phyloP scores from a whole-genome alignment of 2,113 vertebrate genomes.

The Seriola dumerili region DNA sequence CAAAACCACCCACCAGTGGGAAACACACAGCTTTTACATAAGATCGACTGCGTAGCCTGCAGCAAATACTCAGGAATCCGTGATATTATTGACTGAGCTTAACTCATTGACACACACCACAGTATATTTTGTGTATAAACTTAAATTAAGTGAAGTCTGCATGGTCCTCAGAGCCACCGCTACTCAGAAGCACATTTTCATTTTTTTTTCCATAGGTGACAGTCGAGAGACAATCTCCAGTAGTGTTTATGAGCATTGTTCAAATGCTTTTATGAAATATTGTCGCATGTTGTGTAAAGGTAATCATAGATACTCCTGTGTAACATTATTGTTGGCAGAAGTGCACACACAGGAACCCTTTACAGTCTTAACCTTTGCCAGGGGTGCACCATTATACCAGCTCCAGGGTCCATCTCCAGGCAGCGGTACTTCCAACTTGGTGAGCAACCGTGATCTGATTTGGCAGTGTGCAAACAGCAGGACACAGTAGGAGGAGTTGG shows the following conservation, averaged over 20 bases:
- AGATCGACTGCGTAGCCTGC: conserved; percentile 18
- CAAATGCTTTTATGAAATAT: not conserved
- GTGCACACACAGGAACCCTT: not conserved
- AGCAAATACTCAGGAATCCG: not conserved
- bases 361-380: not conserved
- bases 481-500: no score
- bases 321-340: not conserved
- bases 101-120: not conserved
- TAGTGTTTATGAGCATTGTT: no score
- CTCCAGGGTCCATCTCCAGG: not conserved
- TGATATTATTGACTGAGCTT: conserved; percentile 18
- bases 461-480: no score
- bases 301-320: not conserved
- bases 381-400: not conserved
- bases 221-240: not conserved
- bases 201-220: not conserved
- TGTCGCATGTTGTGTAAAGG: not conserved
- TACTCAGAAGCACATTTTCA: not conserved
- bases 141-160: not conserved
- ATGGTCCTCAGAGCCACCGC: not conserved
- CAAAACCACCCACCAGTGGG: conserved; percentile 60
- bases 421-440: not conserved
- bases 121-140: not conserved
- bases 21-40: conserved; percentile 45
- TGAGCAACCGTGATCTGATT: no score